These are phyloP conservation scores for Cerastoderma edule DNA, from an alignment of 2,888 invertebrate genomes.

Conservation along the genomic window DNA sequence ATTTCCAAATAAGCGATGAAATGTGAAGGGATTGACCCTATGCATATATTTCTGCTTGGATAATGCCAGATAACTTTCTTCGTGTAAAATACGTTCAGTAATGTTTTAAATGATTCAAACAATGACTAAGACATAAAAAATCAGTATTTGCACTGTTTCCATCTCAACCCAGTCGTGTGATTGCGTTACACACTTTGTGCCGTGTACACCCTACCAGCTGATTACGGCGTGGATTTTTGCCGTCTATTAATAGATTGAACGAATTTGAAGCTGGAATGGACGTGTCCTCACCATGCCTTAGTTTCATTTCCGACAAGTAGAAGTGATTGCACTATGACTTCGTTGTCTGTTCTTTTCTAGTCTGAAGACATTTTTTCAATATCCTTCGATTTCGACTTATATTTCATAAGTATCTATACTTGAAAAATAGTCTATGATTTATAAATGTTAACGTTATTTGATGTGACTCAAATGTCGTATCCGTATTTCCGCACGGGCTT, in stretches of 20 bases:
- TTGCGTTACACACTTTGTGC: constrained; percentile 24
- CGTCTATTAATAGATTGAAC: constrained; percentile 16
- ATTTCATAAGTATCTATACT: neutral
- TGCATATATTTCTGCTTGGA: no score
- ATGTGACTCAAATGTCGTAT: neutral
- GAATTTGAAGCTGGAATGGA: neutral
- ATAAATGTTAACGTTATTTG: neutral
- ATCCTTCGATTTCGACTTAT: no score
- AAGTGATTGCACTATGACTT: no score
- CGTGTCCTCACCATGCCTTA: neutral
- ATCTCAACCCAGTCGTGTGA: neutral
- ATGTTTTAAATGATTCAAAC: constrained; percentile 1
- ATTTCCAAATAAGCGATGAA: no score
- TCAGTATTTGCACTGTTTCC: neutral
- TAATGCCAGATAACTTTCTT: no score
- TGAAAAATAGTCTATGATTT: neutral
- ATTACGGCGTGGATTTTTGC: constrained; percentile 25
- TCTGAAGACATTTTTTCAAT: no score
- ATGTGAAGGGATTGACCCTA: no score
- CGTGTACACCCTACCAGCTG: constrained; percentile 19
- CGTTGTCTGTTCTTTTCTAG: no score
- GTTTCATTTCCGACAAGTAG: neutral
- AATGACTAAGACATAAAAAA: constrained; percentile 4
- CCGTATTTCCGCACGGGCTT: constrained; percentile 1
- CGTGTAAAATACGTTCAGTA: no score